Conservation (phyloP, 2,797 vertebrate genomes). For the Pristis pectinata region DNA sequence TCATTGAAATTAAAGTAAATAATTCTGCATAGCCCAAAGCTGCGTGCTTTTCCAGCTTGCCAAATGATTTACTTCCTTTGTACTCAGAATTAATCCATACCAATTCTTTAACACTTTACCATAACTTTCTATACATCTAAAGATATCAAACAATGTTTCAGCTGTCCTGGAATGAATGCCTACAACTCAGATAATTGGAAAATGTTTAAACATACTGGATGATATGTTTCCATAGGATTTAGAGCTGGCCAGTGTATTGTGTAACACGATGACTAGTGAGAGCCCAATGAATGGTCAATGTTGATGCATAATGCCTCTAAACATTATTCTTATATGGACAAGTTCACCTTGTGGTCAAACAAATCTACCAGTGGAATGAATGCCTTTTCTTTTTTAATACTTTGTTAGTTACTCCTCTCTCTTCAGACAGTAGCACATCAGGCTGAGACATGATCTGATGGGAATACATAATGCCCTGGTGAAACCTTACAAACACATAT, state of each 20-base stretch:
- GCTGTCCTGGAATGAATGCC: too few relatives aligned
- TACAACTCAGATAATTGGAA: background rate
- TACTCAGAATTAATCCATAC: background rate
- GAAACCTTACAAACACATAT: constrained; percentile 14
- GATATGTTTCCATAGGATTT: background rate
- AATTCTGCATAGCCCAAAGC: background rate
- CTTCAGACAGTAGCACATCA: background rate
- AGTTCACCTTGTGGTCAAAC: background rate
- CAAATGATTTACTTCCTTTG: background rate
- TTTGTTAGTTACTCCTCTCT: background rate
- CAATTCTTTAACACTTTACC: background rate
- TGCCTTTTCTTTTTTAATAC: background rate
- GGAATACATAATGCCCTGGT: constrained; percentile 16
- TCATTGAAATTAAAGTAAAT: background rate
- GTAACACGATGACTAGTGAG: background rate
- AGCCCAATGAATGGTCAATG: background rate
- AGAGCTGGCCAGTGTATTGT: background rate
- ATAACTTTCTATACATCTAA: background rate
- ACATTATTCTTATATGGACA: background rate
- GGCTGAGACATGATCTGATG: background rate
- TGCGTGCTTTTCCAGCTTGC: background rate
- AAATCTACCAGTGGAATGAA: background rate
- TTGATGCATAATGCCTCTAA: background rate
- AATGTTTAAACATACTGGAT: background rate
- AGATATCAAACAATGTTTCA: background rate